Base-by-base conservation (phyloP, 1,140 invertebrate species). In the Drosophila nasuta region DNA sequence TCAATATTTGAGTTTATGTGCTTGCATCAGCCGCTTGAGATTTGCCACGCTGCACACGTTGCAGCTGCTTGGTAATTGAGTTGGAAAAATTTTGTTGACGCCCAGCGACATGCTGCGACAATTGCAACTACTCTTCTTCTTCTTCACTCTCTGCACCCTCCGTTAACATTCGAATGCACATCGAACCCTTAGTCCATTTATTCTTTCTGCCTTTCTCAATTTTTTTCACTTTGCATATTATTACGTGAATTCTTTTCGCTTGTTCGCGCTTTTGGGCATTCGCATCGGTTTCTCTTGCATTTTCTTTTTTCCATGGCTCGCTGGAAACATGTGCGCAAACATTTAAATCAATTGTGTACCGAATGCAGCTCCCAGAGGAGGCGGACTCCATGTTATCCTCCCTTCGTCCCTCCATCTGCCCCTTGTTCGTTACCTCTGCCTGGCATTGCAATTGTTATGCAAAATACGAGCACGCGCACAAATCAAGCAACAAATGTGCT, bases 51-150 rank as follows among this genome's bases (percentile, higher is more conserved):
- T 79, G 64, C 82, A 81, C 83, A 87, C 83, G 82, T 87, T 71
- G 80, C 72, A 67, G 64, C 75, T 76, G 82, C 58, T 64, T 74
- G 80, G 83, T 88, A 88, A 88, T 88, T 88, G 83, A 88, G 83
- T 88, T 88, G 85, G 85, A 88, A 89, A 88, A 88, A 88, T 89
- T 71, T 88, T 87, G 83, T 88, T 88, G 83, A 88, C 83, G 85
- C 85, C 76, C 46, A 65, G 63, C 79, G 82, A 82, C 83, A 87
- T 77, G 83, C 81, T 77, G 82, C 83, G 79, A 88, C 83, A 87
- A 87, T 87, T 88, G 83, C 79, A 25, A 25, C 20, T 67, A 56
- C 41, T 13, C 49, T 20, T 10, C 20, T 7, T 0, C 15, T 4
- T 45, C 69, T 20, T 20, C 20, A 56, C 73, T 13, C 30, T 33